These are phyloP conservation scores for Antechinus flavipes DNA, from an alignment of 2,113 vertebrate genomes.

Conservation along the genomic window DNA sequence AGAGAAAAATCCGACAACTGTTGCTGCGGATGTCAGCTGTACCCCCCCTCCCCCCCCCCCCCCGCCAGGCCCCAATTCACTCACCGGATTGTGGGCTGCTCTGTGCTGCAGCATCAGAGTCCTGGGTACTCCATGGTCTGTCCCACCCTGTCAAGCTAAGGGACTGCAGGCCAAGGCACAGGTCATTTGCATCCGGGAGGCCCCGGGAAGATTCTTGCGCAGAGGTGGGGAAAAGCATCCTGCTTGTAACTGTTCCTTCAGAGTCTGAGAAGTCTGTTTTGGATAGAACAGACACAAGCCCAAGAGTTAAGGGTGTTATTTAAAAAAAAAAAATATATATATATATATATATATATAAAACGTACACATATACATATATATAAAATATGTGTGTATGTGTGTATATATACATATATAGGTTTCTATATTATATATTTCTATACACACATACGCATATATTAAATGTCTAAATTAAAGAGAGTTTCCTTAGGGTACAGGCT, in stretches of 20 bases:
- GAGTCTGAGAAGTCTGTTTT: constrained; percentile 91
- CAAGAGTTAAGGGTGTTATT: constrained; percentile 80
- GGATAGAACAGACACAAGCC: constrained; percentile 80
- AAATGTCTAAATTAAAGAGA: constrained; percentile 63
- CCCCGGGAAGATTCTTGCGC: constrained; percentile 92
- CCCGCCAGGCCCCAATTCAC: constrained; percentile 73
- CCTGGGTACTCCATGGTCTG: constrained; percentile 97
- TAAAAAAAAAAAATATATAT: constrained; percentile 6
- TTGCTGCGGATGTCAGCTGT: constrained; percentile 77
- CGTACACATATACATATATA: too few species aligned
- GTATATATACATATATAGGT: neutral
- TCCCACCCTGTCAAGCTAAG: constrained; percentile 96
- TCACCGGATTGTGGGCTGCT: constrained; percentile 93
- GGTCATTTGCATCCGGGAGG: constrained; percentile 92
- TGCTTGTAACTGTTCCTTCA: constrained; percentile 92
- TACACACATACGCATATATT: neutral
- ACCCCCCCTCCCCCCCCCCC: constrained; percentile 29
- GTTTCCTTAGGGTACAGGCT: constrained; percentile 76
- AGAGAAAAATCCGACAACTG: constrained; percentile 80
- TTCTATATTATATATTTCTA: neutral
- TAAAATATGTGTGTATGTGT: too few species aligned
- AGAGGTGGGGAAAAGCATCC: constrained; percentile 96
- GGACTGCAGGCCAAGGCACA: constrained; percentile 98
- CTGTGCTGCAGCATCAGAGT: constrained; percentile 90
- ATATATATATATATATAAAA: too few species aligned